phyloP scores from a whole-genome alignment of 2,888 invertebrate species.

The Disparrhopalites patrizii region DNA sequence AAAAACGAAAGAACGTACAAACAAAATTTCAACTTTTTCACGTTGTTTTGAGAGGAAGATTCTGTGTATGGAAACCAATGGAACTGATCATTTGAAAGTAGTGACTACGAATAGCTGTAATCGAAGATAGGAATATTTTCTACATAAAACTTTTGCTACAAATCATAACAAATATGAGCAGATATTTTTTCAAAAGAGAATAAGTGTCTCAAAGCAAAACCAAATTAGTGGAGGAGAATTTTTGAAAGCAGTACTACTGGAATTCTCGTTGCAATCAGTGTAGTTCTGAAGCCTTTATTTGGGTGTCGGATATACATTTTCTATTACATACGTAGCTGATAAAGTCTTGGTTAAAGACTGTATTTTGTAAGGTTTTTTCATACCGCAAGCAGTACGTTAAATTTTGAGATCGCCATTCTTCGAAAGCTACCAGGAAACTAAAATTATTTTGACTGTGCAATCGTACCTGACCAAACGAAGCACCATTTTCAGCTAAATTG shows the following conservation, averaged over 20 bases:
- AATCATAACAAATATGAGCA: constrained; percentile 6
- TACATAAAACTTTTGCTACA: neutral
- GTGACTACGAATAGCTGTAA: no score
- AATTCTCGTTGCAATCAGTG: constrained; percentile 9
- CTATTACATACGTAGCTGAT: neutral
- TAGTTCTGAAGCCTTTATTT: constrained; percentile 4
- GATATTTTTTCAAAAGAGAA: no score
- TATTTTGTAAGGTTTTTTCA: constrained; percentile 3
- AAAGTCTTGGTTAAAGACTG: neutral
- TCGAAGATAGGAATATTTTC: constrained; percentile 1
- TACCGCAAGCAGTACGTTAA: constrained; percentile 2
- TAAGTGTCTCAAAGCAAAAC: neutral
- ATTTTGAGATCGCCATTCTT: neutral
- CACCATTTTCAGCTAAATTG: no score
- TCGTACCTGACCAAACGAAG: neutral
- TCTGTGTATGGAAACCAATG: no score
- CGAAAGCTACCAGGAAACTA: neutral
- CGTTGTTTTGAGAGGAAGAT: no score
- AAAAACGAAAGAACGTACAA: no score
- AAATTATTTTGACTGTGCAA: no score
- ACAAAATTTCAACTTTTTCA: no score
- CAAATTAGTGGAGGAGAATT: constrained; percentile 9
- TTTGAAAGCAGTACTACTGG: neutral
- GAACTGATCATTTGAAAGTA: no score
- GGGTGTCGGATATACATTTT: constrained; percentile 4